Percentiles rank a stretch among this genome's conserved stretches.
phyloP scores from a whole-genome alignment of 2,113 vertebrate genomes.

The Megaptera novaeangliae region DNA sequence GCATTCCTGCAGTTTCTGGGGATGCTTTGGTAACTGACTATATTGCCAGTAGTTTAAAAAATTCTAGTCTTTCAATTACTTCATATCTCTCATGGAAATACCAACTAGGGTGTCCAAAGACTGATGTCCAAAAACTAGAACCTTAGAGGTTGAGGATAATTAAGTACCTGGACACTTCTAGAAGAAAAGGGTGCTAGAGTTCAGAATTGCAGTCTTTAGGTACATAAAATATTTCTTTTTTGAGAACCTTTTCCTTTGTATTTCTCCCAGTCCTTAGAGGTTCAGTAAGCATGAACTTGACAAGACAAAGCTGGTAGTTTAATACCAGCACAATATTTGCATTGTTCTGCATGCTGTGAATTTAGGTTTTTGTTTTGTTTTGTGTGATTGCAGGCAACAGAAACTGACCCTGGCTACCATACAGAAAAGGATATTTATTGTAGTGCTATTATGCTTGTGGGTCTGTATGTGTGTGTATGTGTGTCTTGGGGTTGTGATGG shows the following conservation, averaged over 20 bases:
- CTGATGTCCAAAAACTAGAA: background rate
- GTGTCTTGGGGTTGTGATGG: background rate
- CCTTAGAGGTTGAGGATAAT: background rate
- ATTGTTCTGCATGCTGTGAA: background rate
- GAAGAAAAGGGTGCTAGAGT: background rate
- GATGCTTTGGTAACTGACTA: background rate
- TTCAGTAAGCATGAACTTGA: background rate
- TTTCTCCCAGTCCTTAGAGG: background rate
- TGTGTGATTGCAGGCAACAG: background rate
- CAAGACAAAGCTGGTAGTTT: background rate
- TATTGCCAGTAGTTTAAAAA: background rate
- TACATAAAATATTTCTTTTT: background rate
- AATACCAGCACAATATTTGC: background rate
- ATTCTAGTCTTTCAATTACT: background rate
- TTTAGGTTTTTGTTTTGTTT: constrained; percentile 11
- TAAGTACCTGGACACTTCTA: background rate
- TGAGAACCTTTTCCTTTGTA: background rate
- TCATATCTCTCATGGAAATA: background rate
- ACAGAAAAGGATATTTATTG: background rate
- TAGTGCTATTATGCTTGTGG: background rate
- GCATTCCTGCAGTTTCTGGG: background rate
- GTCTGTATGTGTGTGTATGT: background rate
- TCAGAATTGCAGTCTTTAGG: background rate
- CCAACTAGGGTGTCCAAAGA: background rate
- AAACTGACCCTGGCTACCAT: background rate